Evolutionary conservation across 2,888 invertebrate species (phyloP).

Genomic region (Pelosia muscerda): DNA sequence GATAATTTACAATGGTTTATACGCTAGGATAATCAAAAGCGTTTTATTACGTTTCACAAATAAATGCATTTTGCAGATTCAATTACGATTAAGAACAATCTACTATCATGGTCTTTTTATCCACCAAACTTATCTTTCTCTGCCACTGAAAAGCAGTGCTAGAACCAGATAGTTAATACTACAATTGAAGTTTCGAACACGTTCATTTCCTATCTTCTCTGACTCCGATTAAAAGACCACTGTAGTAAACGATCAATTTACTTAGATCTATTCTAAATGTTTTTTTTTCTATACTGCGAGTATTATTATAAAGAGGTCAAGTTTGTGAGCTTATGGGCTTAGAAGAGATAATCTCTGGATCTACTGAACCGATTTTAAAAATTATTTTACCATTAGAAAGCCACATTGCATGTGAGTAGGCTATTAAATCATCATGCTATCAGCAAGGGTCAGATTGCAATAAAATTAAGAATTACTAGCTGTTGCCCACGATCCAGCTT

Average conservation of each 20-base stretch:
- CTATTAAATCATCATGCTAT: no score
- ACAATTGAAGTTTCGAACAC: slow-evolving; percentile 36
- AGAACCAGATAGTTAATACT: slow-evolving; percentile 46
- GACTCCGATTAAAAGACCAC: slow-evolving; percentile 49
- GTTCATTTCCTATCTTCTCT: slow-evolving; percentile 44
- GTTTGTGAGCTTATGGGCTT: no score
- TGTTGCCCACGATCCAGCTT: no score
- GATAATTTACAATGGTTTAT: neutral
- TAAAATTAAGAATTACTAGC: no score
- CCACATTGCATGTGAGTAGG: no score
- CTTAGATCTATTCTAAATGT: slow-evolving; percentile 52
- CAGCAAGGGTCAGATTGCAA: no score
- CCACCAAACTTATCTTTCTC: slow-evolving; percentile 42
- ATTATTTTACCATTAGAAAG: no score
- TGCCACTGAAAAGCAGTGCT: slow-evolving; percentile 41
- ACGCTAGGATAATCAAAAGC: neutral
- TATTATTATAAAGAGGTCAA: no score
- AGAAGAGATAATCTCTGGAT: no score
- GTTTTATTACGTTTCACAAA: neutral
- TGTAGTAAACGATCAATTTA: slow-evolving; percentile 49
- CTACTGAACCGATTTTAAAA: no score
- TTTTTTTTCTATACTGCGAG: no score
- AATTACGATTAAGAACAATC: slow-evolving; percentile 44
- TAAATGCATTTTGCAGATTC: slow-evolving; percentile 19
- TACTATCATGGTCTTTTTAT: slow-evolving; percentile 27